Conservation (phyloP, 2,797 vertebrate genomes). For the Lophotriccus pileatus region DNA sequence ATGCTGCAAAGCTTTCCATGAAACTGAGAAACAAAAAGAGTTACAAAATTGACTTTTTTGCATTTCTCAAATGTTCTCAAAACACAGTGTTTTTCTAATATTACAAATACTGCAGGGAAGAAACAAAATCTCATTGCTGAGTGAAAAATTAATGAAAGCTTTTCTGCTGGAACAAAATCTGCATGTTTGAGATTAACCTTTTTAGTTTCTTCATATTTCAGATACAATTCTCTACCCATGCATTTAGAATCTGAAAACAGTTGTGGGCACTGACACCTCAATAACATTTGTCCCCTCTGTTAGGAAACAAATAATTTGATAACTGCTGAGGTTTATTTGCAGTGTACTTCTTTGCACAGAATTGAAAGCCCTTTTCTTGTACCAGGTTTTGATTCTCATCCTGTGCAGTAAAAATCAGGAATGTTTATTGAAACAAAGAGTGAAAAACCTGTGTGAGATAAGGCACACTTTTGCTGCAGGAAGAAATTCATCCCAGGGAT, state of each 20-base stretch:
- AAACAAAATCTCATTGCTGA: background rate
- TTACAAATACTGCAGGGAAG: background rate
- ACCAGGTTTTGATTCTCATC: background rate
- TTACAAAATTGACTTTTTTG: background rate
- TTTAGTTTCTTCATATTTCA: background rate
- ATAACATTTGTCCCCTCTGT: fast-evolving
- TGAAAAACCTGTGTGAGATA: fast-evolving
- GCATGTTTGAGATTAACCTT: background rate
- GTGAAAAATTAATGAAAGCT: background rate
- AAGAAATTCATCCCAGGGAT: background rate
- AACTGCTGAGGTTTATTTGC: background rate
- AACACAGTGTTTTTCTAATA: background rate
- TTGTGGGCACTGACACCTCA: background rate
- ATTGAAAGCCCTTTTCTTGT: background rate
- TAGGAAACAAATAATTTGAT: background rate
- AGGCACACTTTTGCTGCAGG: background rate
- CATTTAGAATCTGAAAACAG: background rate
- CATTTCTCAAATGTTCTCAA: background rate
- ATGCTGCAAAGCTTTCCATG: background rate
- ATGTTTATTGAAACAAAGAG: background rate
- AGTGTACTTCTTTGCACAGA: background rate
- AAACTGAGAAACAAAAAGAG: background rate
- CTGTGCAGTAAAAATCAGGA: background rate
- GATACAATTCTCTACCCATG: background rate
- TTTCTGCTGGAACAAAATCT: background rate